Evolutionary conservation across 2,113 vertebrate genomes (phyloP), one percentile per base, ranked within the genome.

Genomic region (Lophura nycthemera): DNA sequence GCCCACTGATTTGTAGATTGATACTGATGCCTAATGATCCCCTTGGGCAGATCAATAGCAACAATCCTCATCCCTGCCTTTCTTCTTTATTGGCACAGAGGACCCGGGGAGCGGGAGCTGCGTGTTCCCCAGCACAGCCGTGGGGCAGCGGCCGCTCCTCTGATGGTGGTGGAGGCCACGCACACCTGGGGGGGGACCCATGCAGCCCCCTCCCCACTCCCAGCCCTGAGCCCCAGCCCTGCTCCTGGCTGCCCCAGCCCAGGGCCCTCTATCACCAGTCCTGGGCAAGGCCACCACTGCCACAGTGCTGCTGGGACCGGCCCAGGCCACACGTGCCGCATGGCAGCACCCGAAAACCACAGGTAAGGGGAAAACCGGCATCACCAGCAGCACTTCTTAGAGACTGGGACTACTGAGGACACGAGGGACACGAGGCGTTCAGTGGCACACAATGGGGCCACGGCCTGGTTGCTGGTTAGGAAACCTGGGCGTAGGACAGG

Each of bases 1-100:
- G 98, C 97, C 97, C 98, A 98, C 96, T 98, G 98, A 99, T 98
- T 98, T 99, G 99, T 98, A 99, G 99, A 99, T 99, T 99, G 99
- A 99, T 99, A 99, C 98, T 98, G 99, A 99, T 99, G 99, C 98
- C 98, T 99, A 99, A 99, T 99, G 99, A 99, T 99, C 98, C 99
- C 99, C 98, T 98, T 99, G 99, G 99, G 99, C 99, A 98, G 99
- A 99, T 99, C 99, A 99, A 99, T 99, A 99, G 98, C 98, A 99
- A 99, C 99, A 99, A 99, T 98, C 98, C 98, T 98, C 98, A 98
- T 98, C 98, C 98, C 98, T 98, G 98, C 98, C 98, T 98, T 98
- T 99, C 98, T 98, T 98, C 97, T 98, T 99, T 98, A 98, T 98
- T 99, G 98, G 98, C 98, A 98, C 98, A 94, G 98, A 97, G 98